phyloP scores from a whole-genome alignment of 2,888 invertebrate species.

The Camponotus fellah region DNA sequence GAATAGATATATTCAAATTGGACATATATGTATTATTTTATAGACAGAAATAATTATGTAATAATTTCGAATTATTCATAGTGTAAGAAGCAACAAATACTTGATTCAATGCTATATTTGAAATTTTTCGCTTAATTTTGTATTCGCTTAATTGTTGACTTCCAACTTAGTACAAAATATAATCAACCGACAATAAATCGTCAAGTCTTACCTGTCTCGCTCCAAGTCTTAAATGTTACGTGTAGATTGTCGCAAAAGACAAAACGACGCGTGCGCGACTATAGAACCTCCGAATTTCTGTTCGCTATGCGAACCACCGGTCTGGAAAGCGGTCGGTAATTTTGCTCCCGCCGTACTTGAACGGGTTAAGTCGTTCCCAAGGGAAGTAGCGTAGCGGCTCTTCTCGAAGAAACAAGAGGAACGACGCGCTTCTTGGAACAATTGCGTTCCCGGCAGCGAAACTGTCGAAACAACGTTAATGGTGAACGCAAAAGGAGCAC shows the following conservation, averaged over 20 bases:
- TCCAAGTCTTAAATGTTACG: constrained; percentile 22
- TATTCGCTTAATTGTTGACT: neutral
- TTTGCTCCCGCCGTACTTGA: constrained; percentile 60
- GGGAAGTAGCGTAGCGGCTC: constrained; percentile 53
- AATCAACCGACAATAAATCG: neutral
- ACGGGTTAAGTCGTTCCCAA: constrained; percentile 62
- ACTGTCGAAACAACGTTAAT: constrained; percentile 58
- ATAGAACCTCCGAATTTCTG: constrained; percentile 61
- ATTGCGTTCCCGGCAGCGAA: constrained; percentile 59
- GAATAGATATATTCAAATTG: too few relatives aligned
- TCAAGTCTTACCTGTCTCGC: neutral
- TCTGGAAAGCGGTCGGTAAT: constrained; percentile 68
- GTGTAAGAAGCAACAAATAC: neutral
- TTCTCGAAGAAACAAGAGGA: constrained; percentile 18
- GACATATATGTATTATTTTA: too few relatives aligned
- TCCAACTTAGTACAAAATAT: neutral
- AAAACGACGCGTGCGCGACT: constrained; percentile 35
- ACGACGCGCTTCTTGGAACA: constrained; percentile 49
- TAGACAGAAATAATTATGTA: neutral
- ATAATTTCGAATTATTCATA: neutral
- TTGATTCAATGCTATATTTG: neutral
- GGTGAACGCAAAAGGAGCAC: constrained; percentile 38
- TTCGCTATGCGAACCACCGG: constrained; percentile 47
- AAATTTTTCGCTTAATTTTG: neutral
- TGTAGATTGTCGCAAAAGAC: constrained; percentile 19